Conservation (phyloP, 2,113 vertebrate species). For the Coracopsis vasa region DNA sequence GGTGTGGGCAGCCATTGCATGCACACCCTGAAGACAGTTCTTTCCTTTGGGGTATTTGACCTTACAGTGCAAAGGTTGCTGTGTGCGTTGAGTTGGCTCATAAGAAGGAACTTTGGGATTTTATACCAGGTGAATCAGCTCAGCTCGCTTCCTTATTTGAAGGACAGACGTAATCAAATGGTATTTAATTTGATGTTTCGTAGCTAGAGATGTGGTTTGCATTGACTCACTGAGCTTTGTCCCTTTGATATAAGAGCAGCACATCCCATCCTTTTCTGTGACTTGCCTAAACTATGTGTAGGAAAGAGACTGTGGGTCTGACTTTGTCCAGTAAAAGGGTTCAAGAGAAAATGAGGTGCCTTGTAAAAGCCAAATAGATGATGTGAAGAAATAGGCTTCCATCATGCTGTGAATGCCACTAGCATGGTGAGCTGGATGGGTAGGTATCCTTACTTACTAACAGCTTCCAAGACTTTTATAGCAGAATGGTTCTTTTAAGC, state of each 20-base stretch:
- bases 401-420: not conserved
- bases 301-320: not conserved
- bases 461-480: not conserved
- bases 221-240: not conserved
- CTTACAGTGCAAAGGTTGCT: not conserved
- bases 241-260: not conserved
- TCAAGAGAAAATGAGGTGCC: not conserved
- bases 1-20: not conserved
- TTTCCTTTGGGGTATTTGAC: not conserved
- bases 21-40: fast-evolving
- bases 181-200: not conserved
- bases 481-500: not conserved
- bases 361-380: not conserved
- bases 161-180: not conserved
- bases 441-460: not conserved
- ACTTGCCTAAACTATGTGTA: not conserved
- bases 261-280: not conserved
- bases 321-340: not conserved
- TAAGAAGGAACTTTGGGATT: not conserved
- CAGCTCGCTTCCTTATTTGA: not conserved
- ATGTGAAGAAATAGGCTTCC: not conserved
- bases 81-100: not conserved
- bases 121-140: not conserved
- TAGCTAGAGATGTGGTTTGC: not conserved
- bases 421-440: not conserved